A percentile compares a stretch with the other conserved stretches of the same genome.
Conservation (phyloP, 2,113 vertebrate species). For the Cygnus atratus region DNA sequence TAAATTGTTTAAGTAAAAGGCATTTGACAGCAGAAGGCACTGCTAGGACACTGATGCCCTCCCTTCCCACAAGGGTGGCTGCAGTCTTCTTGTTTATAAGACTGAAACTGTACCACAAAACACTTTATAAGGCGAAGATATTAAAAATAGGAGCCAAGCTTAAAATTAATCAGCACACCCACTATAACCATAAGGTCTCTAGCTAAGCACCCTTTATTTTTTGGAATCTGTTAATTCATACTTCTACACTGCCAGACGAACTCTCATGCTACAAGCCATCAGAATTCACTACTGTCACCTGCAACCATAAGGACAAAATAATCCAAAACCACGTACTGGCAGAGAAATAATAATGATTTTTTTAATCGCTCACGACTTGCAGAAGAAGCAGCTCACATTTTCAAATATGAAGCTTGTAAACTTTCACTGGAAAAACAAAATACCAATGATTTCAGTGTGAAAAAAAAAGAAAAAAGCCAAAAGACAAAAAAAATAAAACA, state of each 20-base stretch:
- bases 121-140: neutral
- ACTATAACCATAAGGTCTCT: neutral
- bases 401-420: neutral
- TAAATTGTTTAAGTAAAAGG: neutral
- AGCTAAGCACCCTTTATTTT: neutral
- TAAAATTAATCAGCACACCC: neutral
- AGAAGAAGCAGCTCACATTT: neutral
- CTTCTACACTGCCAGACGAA: neutral
- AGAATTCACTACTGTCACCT: neutral
- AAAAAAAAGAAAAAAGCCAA: neutral
- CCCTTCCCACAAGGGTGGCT: neutral
- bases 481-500: neutral
- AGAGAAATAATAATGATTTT: neutral
- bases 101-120: neutral
- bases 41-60: rapidly evolving
- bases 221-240: neutral
- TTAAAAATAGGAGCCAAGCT: neutral
- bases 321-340: neutral
- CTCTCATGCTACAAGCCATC: neutral
- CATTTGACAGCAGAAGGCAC: neutral
- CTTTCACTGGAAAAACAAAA: neutral
- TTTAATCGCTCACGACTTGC: neutral
- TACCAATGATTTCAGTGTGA: neutral
- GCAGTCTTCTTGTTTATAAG: neutral
- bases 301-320: neutral